phyloP scores from a whole-genome alignment of 1,140 invertebrate species.

The Philaenus spumarius region DNA sequence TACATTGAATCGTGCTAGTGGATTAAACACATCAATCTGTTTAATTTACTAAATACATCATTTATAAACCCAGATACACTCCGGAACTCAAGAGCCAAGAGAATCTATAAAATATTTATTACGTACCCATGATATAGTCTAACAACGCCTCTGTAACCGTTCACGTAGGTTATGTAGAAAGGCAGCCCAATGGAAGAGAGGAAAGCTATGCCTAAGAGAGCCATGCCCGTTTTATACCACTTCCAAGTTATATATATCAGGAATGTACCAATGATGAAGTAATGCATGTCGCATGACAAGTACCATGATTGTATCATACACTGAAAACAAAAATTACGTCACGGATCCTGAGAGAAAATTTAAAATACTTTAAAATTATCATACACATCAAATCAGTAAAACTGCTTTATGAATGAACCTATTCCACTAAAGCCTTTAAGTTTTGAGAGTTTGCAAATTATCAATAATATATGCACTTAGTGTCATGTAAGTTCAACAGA shows the following conservation, averaged over 20 bases:
- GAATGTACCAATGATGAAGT: constrained; percentile 42
- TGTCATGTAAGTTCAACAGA: too few relatives aligned
- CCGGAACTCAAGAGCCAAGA: too few relatives aligned
- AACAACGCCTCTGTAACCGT: constrained; percentile 13
- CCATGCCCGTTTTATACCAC: constrained; percentile 29
- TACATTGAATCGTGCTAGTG: too few relatives aligned
- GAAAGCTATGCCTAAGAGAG: constrained; percentile 7
- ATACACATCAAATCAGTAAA: too few relatives aligned
- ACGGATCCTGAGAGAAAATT: too few relatives aligned
- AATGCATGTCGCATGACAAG: constrained; percentile 45
- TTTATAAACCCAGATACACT: background rate
- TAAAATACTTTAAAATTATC: too few relatives aligned
- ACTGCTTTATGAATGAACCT: too few relatives aligned
- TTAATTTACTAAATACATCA: background rate
- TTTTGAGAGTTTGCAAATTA: too few relatives aligned
- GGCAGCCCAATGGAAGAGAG: constrained; percentile 11
- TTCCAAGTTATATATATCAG: constrained; percentile 39
- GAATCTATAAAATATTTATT: too few relatives aligned
- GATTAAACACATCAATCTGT: too few relatives aligned
- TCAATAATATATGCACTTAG: too few relatives aligned
- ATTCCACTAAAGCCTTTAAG: too few relatives aligned
- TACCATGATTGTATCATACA: constrained; percentile 49
- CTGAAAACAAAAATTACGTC: constrained; percentile 39
- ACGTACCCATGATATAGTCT: background rate
- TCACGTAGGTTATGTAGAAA: constrained; percentile 13